Evolutionary conservation across 2,797 vertebrate genomes (phyloP).

Genomic region (Carduelis carduelis): DNA sequence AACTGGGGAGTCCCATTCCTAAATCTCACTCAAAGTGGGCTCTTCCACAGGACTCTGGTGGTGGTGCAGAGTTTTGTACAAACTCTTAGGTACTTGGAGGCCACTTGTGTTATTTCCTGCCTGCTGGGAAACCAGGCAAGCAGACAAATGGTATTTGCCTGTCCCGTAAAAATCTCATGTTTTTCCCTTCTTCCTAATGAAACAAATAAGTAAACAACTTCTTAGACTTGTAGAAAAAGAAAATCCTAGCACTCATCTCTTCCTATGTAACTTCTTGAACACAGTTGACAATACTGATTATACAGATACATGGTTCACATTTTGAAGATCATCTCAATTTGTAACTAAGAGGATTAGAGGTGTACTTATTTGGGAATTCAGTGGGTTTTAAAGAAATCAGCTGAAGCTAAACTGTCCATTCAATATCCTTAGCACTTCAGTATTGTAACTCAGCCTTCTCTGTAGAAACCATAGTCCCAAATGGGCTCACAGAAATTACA

Average conservation of each 20-base stretch:
- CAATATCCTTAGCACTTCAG: rapidly evolving
- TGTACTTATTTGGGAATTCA: neutral
- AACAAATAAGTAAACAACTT: neutral
- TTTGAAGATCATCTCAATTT: neutral
- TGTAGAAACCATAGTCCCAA: neutral
- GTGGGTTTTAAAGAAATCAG: neutral
- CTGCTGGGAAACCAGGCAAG: neutral
- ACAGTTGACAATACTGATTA: neutral
- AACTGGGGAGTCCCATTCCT: neutral
- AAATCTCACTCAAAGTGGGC: neutral
- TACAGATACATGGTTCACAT: neutral
- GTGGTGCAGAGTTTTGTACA: neutral
- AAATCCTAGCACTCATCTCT: neutral
- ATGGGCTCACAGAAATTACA: rapidly evolving
- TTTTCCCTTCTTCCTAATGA: neutral
- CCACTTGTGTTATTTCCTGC: neutral
- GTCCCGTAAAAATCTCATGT: neutral
- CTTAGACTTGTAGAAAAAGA: neutral
- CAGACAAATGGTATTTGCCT: neutral
- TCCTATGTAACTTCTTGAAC: neutral
- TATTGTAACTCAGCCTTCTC: neutral
- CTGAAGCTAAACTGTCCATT: neutral
- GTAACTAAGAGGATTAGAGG: neutral
- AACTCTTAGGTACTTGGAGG: neutral
- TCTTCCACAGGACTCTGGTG: neutral